Evolutionary conservation across 2,797 vertebrate species (phyloP), one percentile per base, ranked within the genome.

Genomic region (Eidolon dupreanum): DNA sequence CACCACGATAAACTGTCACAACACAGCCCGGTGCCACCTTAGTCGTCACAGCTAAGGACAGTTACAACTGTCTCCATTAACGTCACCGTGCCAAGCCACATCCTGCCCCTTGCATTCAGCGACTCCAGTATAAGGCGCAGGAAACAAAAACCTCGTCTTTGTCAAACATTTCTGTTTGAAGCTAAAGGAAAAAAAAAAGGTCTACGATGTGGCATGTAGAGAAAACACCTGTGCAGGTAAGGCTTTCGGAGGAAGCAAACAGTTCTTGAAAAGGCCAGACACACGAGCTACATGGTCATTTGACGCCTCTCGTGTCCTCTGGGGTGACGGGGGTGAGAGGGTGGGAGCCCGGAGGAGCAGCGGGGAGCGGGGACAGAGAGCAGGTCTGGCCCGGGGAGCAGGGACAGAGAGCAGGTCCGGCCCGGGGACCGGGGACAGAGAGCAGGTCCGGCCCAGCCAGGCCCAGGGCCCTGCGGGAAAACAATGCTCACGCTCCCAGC

Each of bases 1-100:
- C 26, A 82, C 71, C 93, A 88, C 92, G 55, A 84, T 74, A 84
- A 97, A 96, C 89, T 79, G 93, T 91, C 96, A 88, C 92, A 84
- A 33, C 87, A 97, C 93, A 97, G 90, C 28, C 70, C 71, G 88
- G 24, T 28, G 51, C 89, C 57, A 51, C 10, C 74, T 89, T 96
- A 57, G 90, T 4, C 4, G 70, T 74, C 94, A 79, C 86, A 85
- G 85, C 90, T 96, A 86, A 97, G n/a, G 93, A 55, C 96, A 94
- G 97, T 96, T 88, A 94, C 8, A 90, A 88, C 26, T 49, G 84
- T 61, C 92, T 97, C 90, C 63, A 71, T 87, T 81, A 90, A 66
- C 20, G 75, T 68, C 87, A 24, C 36, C 79, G 36, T 49, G 77
- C 61, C n/a, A 84, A 78, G 93, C 24, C 33, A 53, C 33, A 51